Base-by-base conservation (phyloP, 1,140 invertebrate genomes). In the Chymomyza costata region DNA sequence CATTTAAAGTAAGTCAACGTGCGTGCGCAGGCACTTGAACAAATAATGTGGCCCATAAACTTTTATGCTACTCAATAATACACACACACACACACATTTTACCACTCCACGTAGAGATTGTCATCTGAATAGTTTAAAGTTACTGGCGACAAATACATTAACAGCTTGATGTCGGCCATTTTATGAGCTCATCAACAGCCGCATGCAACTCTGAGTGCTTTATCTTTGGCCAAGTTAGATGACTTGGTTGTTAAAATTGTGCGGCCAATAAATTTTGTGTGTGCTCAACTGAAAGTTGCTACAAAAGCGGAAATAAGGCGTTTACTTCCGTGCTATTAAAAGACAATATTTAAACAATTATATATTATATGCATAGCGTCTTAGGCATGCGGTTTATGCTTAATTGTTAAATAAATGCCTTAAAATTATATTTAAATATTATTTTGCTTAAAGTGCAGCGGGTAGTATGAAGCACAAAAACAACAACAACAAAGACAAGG, bases 361-460 rank as follows among this genome's bases (percentile, higher is more conserved):
- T 67, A 28, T 28, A 54, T 39, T 21, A 73, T 67, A 73, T 73
- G 49, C 41, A 67, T 67, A 50, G 8, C 32, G 2, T n/a, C 13
- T 28, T 19, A 14, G 16, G n/a, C 44, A 44, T 40, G n/a, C n/a
- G 15, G 54, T 34, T 70, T 57, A 71, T 73, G 65, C 52, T 28
- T 59, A 80, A 78, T 65, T 39, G 16, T 15, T 40, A 52, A 51
- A 30, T 46, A 55, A 58, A 59, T 41, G 50, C 44, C 44, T 31
- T 34, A 40, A 39, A 56, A 78, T 78, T 66, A 56, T 71, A 76
- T 76, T 78, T 60, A 78, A 80, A 76, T 76, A 67, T 49, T 66
- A 64, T 63, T 54, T 53, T 19, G 40, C 46, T 63, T 43, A 38
- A 53, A 67, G 34, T 64, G 65, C 50, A 67, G 10, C 10, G 30